These are phyloP conservation scores for Pseudopipra pipra DNA, from an alignment of 2,113 vertebrate genomes.

Conservation along the genomic window DNA sequence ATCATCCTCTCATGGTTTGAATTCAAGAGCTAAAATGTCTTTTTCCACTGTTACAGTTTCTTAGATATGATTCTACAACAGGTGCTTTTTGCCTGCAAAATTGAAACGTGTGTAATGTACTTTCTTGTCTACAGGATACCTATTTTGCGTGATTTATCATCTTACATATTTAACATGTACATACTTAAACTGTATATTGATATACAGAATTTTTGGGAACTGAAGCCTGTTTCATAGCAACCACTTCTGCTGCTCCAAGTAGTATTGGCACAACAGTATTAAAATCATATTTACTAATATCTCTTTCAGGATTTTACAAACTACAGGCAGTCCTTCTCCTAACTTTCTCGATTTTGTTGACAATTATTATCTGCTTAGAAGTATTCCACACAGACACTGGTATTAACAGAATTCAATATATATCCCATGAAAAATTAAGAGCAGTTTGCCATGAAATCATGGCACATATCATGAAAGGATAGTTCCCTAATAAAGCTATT, in stretches of 20 bases:
- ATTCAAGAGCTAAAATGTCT: neutral
- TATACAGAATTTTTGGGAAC: neutral
- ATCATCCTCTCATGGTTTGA: neutral
- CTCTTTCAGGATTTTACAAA: neutral
- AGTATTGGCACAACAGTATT: neutral
- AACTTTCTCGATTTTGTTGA: neutral
- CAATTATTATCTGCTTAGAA: neutral
- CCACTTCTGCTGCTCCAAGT: neutral
- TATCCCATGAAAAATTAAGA: neutral
- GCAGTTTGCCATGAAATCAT: neutral
- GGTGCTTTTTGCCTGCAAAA: neutral
- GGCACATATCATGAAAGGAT: neutral
- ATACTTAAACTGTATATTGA: neutral
- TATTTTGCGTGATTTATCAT: neutral
- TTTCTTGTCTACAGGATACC: neutral
- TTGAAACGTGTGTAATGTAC: neutral
- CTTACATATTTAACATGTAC: neutral
- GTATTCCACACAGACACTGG: neutral
- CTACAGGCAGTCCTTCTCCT: neutral
- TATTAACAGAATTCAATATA: neutral
- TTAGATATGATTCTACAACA: neutral
- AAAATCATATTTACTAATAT: neutral
- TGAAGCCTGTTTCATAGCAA: neutral
- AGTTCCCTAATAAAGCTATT: neutral
- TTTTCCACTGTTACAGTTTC: neutral